Conservation (phyloP, 1,140 invertebrate genomes). For the Akabosia matsudoensis region DNA sequence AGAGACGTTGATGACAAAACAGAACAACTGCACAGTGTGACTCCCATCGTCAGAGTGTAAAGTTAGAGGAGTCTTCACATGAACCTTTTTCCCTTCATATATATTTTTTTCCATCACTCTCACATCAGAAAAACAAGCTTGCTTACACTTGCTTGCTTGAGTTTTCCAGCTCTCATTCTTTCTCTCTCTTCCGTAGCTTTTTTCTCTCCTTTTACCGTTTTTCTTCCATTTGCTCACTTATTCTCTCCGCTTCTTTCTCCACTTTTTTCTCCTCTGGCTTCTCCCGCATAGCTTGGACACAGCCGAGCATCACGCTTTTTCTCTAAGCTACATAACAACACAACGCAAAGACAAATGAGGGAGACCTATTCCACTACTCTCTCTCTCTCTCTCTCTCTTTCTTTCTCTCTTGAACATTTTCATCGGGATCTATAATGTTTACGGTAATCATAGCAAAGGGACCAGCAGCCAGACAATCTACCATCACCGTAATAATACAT, state of each 20-base stretch:
- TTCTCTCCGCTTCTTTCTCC: neutral
- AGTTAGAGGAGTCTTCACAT: slow-evolving; percentile 19
- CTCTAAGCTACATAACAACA: no score
- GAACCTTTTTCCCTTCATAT: neutral
- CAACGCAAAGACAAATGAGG: no score
- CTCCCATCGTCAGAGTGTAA: slow-evolving; percentile 21
- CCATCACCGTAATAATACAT: neutral
- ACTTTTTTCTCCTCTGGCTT: no score
- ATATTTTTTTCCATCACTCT: slow-evolving; percentile 16
- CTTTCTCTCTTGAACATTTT: no score
- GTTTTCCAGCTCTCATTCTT: neutral
- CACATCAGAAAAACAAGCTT: neutral
- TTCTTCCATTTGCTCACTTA: neutral
- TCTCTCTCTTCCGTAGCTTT: neutral
- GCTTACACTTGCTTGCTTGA: neutral
- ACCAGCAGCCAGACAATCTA: neutral
- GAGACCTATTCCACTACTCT: neutral
- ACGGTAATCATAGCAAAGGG: neutral
- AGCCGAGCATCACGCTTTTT: no score
- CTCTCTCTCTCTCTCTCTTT: no score
- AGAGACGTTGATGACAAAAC: slow-evolving; percentile 23
- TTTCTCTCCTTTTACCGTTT: neutral
- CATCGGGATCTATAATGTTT: neutral
- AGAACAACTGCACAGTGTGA: slow-evolving; percentile 21
- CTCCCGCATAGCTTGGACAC: no score